Base-by-base conservation (phyloP, 2,888 invertebrate genomes). In the Clivina fossor region DNA sequence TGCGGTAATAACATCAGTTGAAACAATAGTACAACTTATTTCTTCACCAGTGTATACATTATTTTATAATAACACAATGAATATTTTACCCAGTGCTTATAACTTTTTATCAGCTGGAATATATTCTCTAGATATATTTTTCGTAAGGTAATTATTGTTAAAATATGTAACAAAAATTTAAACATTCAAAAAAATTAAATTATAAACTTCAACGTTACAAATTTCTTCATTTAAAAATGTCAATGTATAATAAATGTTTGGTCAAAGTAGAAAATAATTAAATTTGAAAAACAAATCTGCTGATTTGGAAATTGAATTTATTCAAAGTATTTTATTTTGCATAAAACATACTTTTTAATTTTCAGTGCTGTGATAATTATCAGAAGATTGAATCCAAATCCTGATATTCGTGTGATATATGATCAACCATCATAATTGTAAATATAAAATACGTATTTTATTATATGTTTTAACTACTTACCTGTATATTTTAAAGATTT, bases 331-430 rank as follows among this genome's bases (percentile, higher is more conserved):
- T n/a, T n/a, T n/a, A n/a, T n/a, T n/a, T n/a, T n/a, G n/a, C n/a
- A n/a, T n/a, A n/a, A n/a, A n/a, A n/a, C n/a, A 19, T 40, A 18
- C 22, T 9, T 11, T 49, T 35, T 16, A 24, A 18, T 53, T 53
- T 40, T 18, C 13, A 53, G 53, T 53, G 53, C 53, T 53, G 53
- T 53, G 53, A 53, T 53, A 53, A n/a, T 37, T 15, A 37, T 53
- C 13, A 33, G 37, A 53, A 53, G 13, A 37, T 13, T 19, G 15
- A 19, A 53, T 53, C 53, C 53, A 24, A 35, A 19, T 53, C 20
- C 38, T 19, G 53, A 53, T 35, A 3, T 53, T n/a, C 35, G 53
- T 19, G 41, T 51, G n/a, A 43, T 51, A n/a, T 20, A 40, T 40
- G 5, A 7, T 9, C 20, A 40, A 18, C n/a, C 16, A 38, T 8